Base-by-base conservation (phyloP, 2,888 invertebrate genomes). In the Nebria salina region DNA sequence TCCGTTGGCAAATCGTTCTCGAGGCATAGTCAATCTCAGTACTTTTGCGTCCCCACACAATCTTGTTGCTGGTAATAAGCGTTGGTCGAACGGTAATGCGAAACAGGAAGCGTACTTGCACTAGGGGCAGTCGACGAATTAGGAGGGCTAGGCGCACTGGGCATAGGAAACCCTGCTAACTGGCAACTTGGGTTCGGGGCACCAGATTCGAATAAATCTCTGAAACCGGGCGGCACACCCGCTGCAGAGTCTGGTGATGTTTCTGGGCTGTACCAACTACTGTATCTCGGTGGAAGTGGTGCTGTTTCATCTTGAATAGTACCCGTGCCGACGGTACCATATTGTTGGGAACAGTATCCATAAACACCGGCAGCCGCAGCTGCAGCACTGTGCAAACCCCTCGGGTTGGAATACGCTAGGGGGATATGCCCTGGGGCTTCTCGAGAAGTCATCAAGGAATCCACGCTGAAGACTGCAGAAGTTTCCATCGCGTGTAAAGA, bases 391-490 rank as follows among this genome's bases (percentile, higher is more conserved):
- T 88, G 88, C 73, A 89, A 83, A 79, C 89, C 83, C 6, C 85
- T 84, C 68, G 83, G 83, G 77, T 76, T 79, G n/a, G 88, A 87
- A 82, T 86, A 87, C 15, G 86, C 77, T 79, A 75, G 82, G 0
- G 77, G 76, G 20, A 82, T 68, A 65, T 80, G 81, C 8, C 76
- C 76, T 15, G 85, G 84, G 68, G 87, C 86, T 74, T 87, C 91
- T 34, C 90, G 86, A 20, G 84, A 86, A 1, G 92, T 92, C 90
- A 92, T 92, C 83, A 93, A 86, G 77, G 91, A 91, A 85, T 93
- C 93, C n/a, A 93, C 93, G 85, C 91, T 92, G 85, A 93, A 93
- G 3, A 90, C 90, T 5, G 91, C 89, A 0, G 90, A 83, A 85
- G 87, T 85, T 81, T 89, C 89, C 86, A 89, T 88, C 0, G 88